Evolutionary conservation across 2,888 invertebrate genomes (phyloP).

Genomic region (Megamerina dolium): DNA sequence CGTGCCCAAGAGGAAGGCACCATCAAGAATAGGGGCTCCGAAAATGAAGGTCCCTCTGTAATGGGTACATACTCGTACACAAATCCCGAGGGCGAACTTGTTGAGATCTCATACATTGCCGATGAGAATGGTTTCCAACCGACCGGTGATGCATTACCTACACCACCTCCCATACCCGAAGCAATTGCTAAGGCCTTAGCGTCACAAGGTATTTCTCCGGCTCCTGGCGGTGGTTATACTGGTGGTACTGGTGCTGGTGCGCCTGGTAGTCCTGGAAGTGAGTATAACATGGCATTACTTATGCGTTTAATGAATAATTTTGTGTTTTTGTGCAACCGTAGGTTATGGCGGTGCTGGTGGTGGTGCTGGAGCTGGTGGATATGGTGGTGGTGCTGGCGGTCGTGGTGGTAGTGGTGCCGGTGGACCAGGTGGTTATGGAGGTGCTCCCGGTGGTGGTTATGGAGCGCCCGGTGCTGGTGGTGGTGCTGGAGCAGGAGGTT

Average conservation of each 20-base stretch:
- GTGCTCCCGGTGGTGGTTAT: constrained; percentile 8
- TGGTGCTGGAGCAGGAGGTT: constrained; percentile 26
- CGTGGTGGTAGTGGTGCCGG: constrained; percentile 8
- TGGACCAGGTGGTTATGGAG: constrained; percentile 18
- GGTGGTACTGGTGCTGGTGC: constrained; percentile 28
- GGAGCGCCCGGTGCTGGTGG: constrained; percentile 41
- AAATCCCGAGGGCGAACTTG: constrained; percentile 59
- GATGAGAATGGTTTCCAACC: constrained; percentile 64
- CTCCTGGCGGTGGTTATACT: constrained; percentile 47
- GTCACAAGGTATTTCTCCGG: constrained; percentile 47
- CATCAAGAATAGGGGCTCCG: constrained; percentile 56
- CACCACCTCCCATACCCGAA: constrained; percentile 61
- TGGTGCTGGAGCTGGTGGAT: constrained; percentile 20
- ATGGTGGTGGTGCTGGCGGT: constrained; percentile 7
- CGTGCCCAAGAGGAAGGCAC: constrained; percentile 58
- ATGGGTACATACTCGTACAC: constrained; percentile 61
- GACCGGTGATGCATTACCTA: constrained; percentile 55
- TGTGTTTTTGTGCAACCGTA: constrained; percentile 2
- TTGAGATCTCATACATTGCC: constrained; percentile 58
- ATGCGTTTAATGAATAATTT: not conserved
- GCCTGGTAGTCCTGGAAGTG: constrained; percentile 19
- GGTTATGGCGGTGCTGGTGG: constrained; percentile 44
- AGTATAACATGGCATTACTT: constrained; percentile 6
- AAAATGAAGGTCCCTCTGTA: constrained; percentile 54
- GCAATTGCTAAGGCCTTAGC: constrained; percentile 57